These are phyloP conservation scores for Pitangus sulphuratus DNA, from an alignment of 2,797 vertebrate species.

Conservation along the genomic window DNA sequence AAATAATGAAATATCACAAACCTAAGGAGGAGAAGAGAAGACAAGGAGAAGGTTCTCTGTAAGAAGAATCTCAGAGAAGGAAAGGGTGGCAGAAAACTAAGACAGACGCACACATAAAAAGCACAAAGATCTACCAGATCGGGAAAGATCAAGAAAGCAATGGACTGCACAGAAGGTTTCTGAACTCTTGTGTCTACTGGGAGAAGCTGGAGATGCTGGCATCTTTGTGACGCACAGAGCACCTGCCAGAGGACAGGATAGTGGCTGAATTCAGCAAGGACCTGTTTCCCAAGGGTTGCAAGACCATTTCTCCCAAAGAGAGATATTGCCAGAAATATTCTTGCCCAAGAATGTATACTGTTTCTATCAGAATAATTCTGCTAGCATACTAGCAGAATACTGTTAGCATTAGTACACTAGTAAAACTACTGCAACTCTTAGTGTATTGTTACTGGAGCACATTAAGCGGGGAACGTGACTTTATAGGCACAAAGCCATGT, in stretches of 20 bases:
- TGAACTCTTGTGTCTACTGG: background rate
- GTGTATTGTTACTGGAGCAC: background rate
- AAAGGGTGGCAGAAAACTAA: background rate
- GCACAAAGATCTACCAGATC: background rate
- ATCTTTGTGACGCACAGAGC: fast-evolving
- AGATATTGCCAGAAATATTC: background rate
- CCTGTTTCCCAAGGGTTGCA: background rate
- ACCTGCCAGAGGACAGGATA: background rate
- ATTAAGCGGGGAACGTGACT: fast-evolving
- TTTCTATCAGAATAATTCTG: background rate
- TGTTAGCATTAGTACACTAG: background rate
- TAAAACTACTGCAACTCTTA: background rate
- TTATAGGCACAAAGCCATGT: background rate
- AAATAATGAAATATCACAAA: background rate
- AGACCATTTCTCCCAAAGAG: background rate
- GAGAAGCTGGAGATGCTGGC: background rate
- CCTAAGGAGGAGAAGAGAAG: background rate
- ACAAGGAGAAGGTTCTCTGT: background rate
- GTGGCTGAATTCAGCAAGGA: background rate
- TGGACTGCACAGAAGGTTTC: background rate
- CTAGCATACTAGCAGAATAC: background rate
- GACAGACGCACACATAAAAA: background rate
- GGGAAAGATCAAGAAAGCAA: background rate
- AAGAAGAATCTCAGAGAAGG: background rate
- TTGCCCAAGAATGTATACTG: background rate